Conservation (phyloP, 1,140 invertebrate species). For the Drosophila paulistorum region DNA sequence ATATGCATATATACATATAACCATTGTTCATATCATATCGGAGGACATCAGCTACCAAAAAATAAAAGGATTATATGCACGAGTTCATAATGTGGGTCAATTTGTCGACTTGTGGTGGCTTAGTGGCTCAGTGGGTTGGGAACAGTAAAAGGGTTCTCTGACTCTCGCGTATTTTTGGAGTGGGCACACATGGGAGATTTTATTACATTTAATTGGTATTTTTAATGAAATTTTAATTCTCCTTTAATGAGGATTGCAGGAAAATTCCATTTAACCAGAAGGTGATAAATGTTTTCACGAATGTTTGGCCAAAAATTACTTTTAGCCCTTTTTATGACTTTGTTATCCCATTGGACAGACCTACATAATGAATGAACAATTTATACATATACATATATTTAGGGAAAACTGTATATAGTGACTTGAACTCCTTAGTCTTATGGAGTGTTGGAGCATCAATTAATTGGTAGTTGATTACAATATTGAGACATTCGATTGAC, state of each 20-base stretch:
- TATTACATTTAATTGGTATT: slow-evolving; percentile 60
- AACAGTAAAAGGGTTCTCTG: neutral
- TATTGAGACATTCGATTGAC: too few species aligned
- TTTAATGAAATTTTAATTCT: slow-evolving; percentile 56
- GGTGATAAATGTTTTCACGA: slow-evolving; percentile 1
- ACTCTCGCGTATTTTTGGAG: slow-evolving; percentile 14
- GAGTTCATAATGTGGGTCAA: slow-evolving; percentile 22
- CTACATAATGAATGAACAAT: too few species aligned
- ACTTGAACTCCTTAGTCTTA: too few species aligned
- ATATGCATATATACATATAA: neutral
- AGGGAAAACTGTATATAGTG: too few species aligned
- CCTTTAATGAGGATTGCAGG: neutral
- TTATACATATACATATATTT: too few species aligned
- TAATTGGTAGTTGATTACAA: too few species aligned
- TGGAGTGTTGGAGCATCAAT: too few species aligned
- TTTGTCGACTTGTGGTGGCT: slow-evolving; percentile 6
- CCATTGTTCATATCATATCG: slow-evolving; percentile 41
- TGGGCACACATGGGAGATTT: slow-evolving; percentile 39
- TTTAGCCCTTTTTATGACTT: too few species aligned
- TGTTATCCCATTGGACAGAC: too few species aligned
- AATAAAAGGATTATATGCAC: slow-evolving; percentile 13
- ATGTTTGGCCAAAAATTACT: too few species aligned
- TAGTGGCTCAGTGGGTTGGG: neutral
- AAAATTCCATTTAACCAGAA: neutral
- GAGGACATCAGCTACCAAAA: slow-evolving; percentile 47